phyloP scores from a whole-genome alignment of 2,888 invertebrate species.

The Synergus umbraculus region DNA sequence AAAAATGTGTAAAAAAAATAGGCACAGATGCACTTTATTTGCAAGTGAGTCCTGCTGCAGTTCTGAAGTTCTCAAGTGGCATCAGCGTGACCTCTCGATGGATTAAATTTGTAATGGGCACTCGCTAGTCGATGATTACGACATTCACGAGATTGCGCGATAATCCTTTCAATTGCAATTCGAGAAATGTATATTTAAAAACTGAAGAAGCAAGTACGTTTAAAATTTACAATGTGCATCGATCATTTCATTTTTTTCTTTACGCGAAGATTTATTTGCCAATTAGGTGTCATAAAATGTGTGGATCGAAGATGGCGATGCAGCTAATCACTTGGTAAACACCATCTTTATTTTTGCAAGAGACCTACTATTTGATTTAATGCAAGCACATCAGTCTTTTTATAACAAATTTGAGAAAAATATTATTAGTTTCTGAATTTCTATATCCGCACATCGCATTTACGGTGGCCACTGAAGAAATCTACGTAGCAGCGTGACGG shows the following conservation, averaged over 20 bases:
- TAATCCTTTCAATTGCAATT: slow-evolving; percentile 17
- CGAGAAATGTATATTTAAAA: background rate
- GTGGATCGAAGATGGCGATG: too few relatives aligned
- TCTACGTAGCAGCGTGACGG: too few relatives aligned
- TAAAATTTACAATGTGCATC: slow-evolving; percentile 8
- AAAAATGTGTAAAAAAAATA: background rate
- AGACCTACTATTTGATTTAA: too few relatives aligned
- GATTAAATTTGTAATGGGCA: slow-evolving; percentile 21
- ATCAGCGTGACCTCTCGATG: slow-evolving; percentile 1
- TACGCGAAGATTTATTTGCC: background rate
- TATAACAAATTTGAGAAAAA: too few relatives aligned
- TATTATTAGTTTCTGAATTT: too few relatives aligned
- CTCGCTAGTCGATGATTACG: slow-evolving; percentile 18
- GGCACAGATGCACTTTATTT: background rate
- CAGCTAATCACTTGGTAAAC: too few relatives aligned
- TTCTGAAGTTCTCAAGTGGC: background rate
- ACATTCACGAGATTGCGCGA: slow-evolving; percentile 1
- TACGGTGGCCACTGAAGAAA: too few relatives aligned
- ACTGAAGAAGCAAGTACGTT: background rate
- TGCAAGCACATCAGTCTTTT: too few relatives aligned
- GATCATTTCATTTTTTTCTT: slow-evolving; percentile 21
- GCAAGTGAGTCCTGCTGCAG: background rate
- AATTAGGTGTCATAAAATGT: slow-evolving; percentile 1
- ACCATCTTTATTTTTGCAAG: too few relatives aligned
- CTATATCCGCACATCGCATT: too few relatives aligned